Conservation (phyloP, 1,140 invertebrate genomes). For the Drosophila tropicalis region DNA sequence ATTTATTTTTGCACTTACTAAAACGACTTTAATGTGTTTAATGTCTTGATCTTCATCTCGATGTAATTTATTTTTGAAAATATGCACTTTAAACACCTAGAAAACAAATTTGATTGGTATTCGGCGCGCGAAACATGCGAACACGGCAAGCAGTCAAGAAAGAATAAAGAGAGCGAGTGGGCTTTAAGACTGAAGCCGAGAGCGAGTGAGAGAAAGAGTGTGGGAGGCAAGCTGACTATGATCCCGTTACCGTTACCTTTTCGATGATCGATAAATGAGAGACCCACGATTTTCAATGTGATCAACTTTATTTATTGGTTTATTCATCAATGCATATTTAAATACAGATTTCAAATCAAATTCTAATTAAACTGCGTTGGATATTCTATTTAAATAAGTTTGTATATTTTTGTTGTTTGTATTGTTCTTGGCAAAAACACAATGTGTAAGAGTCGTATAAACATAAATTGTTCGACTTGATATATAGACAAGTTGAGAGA, state of each 20-base stretch:
- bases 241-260: background rate
- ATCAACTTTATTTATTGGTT: slow-evolving; percentile 14
- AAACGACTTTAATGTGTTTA: background rate
- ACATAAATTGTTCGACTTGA: slow-evolving; percentile 5
- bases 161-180: background rate
- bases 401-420: background rate
- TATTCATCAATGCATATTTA: slow-evolving; percentile 10
- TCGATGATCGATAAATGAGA: background rate
- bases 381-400: background rate
- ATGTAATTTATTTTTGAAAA: background rate
- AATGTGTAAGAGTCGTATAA: slow-evolving; percentile 13
- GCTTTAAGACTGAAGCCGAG: too few relatives aligned
- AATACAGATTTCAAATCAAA: slow-evolving; percentile 8
- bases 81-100: background rate
- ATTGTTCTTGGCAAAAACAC: slow-evolving; percentile 4
- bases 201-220: too few relatives aligned
- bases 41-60: background rate
- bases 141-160: background rate
- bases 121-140: background rate
- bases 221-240: too few relatives aligned
- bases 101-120: background rate
- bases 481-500: slow-evolving; percentile 32
- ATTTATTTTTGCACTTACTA: background rate
- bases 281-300: background rate
- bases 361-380: slow-evolving; percentile 2